These are phyloP conservation scores for Melipona quadrifasciata DNA, from an alignment of 1,140 invertebrate genomes.

Conservation along the genomic window DNA sequence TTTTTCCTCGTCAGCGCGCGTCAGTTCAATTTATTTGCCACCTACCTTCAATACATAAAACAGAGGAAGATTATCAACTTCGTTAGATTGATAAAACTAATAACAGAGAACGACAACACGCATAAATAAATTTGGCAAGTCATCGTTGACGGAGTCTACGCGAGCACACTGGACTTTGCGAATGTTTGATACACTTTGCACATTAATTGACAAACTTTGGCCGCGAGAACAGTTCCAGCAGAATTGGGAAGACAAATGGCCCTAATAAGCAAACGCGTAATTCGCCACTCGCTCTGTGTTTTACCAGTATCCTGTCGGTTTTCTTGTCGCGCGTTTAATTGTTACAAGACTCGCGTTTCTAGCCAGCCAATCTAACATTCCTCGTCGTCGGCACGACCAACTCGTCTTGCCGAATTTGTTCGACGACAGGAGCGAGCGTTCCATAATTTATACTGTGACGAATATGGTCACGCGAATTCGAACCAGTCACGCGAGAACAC, in stretches of 20 bases:
- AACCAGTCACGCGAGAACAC: background rate
- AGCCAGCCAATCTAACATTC: background rate
- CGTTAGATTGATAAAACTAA: background rate
- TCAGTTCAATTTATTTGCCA: constrained; percentile 32
- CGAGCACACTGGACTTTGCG: background rate
- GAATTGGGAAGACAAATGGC: background rate
- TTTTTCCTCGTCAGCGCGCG: background rate
- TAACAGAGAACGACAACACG: background rate
- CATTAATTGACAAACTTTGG: constrained; percentile 25
- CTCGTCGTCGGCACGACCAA: background rate
- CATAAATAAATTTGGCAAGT: background rate
- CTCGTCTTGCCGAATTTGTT: background rate
- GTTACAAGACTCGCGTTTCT: no score
- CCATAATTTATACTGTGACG: background rate
- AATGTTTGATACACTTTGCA: constrained; percentile 5
- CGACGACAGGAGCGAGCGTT: background rate
- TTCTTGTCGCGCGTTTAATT: background rate
- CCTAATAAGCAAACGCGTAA: background rate
- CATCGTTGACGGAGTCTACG: no score
- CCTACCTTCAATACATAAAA: constrained; percentile 1
- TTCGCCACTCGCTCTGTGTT: background rate
- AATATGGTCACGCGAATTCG: background rate
- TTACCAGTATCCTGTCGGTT: no score
- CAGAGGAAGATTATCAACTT: constrained; percentile 9
- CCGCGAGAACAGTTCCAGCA: background rate